Conservation (phyloP, 1,140 invertebrate species). For the Aphidius gifuensis region DNA sequence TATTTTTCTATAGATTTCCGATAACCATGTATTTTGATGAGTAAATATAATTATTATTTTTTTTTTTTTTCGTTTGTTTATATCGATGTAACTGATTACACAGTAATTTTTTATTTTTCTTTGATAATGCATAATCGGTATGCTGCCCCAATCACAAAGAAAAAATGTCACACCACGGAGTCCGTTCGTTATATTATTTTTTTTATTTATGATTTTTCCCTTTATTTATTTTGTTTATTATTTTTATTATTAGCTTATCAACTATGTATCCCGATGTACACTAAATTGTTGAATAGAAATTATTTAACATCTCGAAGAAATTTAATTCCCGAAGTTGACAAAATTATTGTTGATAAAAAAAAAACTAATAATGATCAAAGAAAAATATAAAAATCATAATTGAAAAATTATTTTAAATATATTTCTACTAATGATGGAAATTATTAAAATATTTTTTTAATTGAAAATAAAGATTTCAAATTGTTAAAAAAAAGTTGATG, state of each 20-base stretch:
- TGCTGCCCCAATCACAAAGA: conserved; percentile 68
- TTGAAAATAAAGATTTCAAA: no score
- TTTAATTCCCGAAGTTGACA: no score
- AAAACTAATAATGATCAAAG: no score
- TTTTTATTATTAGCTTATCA: conserved; percentile 26
- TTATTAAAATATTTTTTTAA: no score
- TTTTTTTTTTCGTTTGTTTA: conserved; percentile 14
- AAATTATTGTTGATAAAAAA: no score
- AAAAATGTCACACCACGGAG: conserved; percentile 65
- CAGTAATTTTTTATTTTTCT: conserved; percentile 26
- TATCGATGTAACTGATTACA: conserved; percentile 1
- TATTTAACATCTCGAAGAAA: no score
- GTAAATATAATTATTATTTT: no score
- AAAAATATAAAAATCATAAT: no score
- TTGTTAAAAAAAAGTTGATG: no score
- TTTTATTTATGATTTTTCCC: conserved; percentile 28
- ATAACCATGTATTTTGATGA: background rate
- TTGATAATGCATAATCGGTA: conserved; percentile 50
- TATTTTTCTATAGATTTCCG: conserved; percentile 15
- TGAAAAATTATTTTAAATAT: no score
- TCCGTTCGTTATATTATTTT: conserved; percentile 33
- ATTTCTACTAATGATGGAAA: no score
- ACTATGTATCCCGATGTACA: conserved; percentile 35
- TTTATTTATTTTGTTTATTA: conserved; percentile 24
- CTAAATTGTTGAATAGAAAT: background rate